Percentiles rank a stretch among this genome's conserved stretches.
phyloP scores from a whole-genome alignment of 2,797 vertebrate species.

The Eupleurogrammus muticus region DNA sequence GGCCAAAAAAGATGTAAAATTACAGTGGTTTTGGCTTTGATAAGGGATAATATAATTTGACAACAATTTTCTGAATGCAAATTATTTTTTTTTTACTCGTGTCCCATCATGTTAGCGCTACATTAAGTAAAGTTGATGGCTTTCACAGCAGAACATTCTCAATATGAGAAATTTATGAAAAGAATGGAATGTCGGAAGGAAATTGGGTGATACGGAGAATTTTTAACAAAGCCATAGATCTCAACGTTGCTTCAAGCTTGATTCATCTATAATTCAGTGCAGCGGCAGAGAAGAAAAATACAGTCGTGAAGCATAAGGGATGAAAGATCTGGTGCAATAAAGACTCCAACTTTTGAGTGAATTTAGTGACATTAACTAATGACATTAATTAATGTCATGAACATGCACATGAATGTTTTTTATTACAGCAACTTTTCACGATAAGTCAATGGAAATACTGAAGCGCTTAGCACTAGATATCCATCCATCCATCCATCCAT shows the following conservation, averaged over 20 bases:
- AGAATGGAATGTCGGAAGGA: slow-evolving; percentile 11
- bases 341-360: slow-evolving; percentile 36
- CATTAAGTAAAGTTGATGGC: slow-evolving; percentile 22
- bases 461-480: slow-evolving; percentile 3
- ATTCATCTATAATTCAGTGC: slow-evolving; percentile 71
- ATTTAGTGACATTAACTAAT: slow-evolving; percentile 40
- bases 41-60: too few relatives aligned
- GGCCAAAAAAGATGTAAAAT: neutral
- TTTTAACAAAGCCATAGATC: slow-evolving; percentile 58
- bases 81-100: neutral
- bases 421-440: slow-evolving; percentile 1
- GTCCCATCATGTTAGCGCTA: slow-evolving; percentile 9
- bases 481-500: too few relatives aligned
- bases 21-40: neutral
- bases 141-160: slow-evolving; percentile 15
- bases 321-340: slow-evolving; percentile 7
- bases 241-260: slow-evolving; percentile 49
- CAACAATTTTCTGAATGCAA: neutral
- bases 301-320: slow-evolving; percentile 32
- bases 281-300: slow-evolving; percentile 30
- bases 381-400: slow-evolving; percentile 17
- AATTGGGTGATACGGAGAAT: slow-evolving; percentile 30
- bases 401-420: slow-evolving; percentile 10
- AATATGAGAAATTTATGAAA: slow-evolving; percentile 31
- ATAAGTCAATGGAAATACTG: slow-evolving; percentile 20